Conservation (phyloP, 2,113 vertebrate genomes). For the Spilogale gracilis region DNA sequence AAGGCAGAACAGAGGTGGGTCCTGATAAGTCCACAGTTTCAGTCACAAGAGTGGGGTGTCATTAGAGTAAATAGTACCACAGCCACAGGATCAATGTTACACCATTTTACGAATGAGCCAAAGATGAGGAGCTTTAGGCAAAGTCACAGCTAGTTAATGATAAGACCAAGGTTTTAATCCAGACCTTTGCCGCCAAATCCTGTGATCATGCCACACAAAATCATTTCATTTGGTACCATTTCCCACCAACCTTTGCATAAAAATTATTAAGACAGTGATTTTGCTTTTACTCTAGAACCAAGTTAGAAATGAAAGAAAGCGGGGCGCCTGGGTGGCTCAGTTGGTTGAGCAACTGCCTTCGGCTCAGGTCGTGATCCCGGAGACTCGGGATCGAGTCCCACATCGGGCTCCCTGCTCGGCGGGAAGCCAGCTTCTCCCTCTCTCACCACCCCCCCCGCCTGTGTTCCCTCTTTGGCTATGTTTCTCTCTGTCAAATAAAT, state of each 20-base stretch:
- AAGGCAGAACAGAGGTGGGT: not conserved
- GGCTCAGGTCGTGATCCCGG: too few relatives aligned
- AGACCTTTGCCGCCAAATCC: not conserved
- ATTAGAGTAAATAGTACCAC: not conserved
- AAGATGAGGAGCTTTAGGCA: not conserved
- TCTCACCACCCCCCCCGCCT: too few relatives aligned
- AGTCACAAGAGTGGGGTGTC: not conserved
- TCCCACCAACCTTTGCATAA: slow-evolving; percentile 29
- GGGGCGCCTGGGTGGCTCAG: too few relatives aligned
- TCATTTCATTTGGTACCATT: slow-evolving; percentile 37
- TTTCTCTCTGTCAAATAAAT: too few relatives aligned
- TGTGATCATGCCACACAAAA: slow-evolving; percentile 4
- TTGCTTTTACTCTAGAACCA: slow-evolving; percentile 60
- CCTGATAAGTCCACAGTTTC: not conserved
- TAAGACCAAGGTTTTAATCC: not conserved
- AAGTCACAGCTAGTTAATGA: not conserved
- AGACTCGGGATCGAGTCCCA: too few relatives aligned
- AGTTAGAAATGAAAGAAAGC: slow-evolving; percentile 50
- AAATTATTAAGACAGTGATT: slow-evolving; percentile 61
- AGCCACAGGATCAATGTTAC: not conserved
- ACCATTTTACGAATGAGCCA: not conserved
- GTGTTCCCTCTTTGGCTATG: too few relatives aligned
- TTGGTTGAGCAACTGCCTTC: too few relatives aligned
- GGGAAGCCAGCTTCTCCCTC: too few relatives aligned
- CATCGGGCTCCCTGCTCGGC: too few relatives aligned